Evolutionary conservation across 2,888 invertebrate genomes (phyloP).

Genomic region (Chymomyza procnemis): DNA sequence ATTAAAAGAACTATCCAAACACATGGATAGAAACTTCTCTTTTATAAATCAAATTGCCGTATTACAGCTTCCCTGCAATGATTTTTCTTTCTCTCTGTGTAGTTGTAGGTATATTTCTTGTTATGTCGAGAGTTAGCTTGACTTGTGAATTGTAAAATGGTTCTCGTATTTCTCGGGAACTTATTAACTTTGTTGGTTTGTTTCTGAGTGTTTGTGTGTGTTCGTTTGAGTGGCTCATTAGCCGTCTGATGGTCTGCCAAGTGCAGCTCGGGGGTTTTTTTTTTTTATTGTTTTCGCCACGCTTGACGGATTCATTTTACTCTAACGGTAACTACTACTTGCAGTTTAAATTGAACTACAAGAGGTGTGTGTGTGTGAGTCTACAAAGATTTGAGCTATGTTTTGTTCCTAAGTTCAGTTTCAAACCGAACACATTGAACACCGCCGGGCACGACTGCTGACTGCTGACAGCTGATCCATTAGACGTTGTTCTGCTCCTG

Average conservation of each 20-base stretch:
- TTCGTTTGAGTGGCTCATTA: neutral
- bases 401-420: neutral
- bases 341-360: neutral
- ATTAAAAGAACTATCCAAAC: too few relatives aligned
- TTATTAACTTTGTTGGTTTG: neutral
- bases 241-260: slow-evolving; percentile 3
- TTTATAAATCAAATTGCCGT: too few relatives aligned
- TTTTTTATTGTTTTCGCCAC: neutral
- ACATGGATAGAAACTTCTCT: too few relatives aligned
- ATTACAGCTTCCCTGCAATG: too few relatives aligned
- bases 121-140: neutral
- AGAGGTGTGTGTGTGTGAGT: neutral
- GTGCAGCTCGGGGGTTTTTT: neutral
- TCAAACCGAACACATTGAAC: neutral
- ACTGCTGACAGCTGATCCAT: slow-evolving; percentile 37
- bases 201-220: neutral
- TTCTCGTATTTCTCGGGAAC: neutral
- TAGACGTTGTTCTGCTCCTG: slow-evolving; percentile 41
- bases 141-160: neutral
- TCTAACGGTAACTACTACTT: neutral
- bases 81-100: neutral
- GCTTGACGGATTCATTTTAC: neutral
- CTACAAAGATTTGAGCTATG: neutral
- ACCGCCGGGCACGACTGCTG: neutral
- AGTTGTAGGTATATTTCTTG: neutral